These are phyloP conservation scores for Scaptomyza pallida DNA, from an alignment of 1,140 invertebrate genomes.

Conservation along the genomic window DNA sequence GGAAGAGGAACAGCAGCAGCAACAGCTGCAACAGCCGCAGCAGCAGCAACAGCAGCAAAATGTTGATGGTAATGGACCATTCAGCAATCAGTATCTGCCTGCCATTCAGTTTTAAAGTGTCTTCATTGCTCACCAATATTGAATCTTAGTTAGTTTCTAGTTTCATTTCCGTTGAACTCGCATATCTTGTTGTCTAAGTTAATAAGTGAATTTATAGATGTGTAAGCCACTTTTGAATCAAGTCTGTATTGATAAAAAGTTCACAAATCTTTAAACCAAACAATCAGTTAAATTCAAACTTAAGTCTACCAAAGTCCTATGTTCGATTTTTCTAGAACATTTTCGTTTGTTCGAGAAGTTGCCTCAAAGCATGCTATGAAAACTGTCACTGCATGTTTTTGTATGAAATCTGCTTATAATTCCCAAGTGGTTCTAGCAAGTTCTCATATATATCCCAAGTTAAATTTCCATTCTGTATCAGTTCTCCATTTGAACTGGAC, in stretches of 20 bases:
- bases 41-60: slow-evolving; percentile 15
- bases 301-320: no score
- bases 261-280: slow-evolving; percentile 13
- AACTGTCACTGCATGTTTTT: no score
- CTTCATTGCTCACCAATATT: slow-evolving; percentile 60
- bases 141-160: slow-evolving; percentile 69
- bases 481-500: no score
- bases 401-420: no score
- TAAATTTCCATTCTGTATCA: no score
- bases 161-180: no score
- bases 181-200: slow-evolving; percentile 34
- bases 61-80: slow-evolving; percentile 15
- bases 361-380: no score
- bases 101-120: slow-evolving; percentile 74
- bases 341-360: no score
- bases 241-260: slow-evolving; percentile 30
- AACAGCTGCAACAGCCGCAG: no score
- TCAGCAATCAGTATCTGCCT: slow-evolving; percentile 70
- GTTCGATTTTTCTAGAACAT: no score
- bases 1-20: slow-evolving; percentile 64
- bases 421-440: no score
- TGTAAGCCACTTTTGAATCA: slow-evolving; percentile 22
- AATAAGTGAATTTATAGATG: slow-evolving; percentile 49
- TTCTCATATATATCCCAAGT: no score
- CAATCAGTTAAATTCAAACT: background rate